Evolutionary conservation across 2,888 invertebrate species (phyloP).

Genomic region (Noctua pronuba): DNA sequence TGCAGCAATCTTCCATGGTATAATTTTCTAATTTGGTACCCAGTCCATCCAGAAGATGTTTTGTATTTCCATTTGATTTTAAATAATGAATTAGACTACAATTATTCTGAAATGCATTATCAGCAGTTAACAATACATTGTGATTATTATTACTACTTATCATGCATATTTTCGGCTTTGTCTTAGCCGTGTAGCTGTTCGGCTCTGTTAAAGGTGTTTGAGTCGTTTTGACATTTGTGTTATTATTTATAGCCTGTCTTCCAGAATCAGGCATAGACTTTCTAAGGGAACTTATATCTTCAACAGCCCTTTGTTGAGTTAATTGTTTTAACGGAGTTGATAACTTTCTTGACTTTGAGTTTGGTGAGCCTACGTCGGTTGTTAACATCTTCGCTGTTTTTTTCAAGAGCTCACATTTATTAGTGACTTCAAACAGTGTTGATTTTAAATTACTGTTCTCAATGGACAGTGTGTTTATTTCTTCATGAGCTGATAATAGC

Average conservation of each 20-base stretch:
- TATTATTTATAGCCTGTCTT: neutral
- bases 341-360: neutral
- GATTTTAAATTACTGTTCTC: slow-evolving; percentile 6
- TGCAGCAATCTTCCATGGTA: neutral
- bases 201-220: neutral
- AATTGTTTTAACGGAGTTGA: neutral
- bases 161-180: neutral
- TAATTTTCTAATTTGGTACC: neutral
- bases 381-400: neutral
- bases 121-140: neutral
- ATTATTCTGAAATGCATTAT: neutral
- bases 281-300: neutral
- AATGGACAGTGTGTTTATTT: too few species aligned
- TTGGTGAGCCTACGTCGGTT: neutral
- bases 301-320: neutral
- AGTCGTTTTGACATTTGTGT: neutral
- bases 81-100: neutral
- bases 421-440: neutral
- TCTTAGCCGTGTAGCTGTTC: neutral
- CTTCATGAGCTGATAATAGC: too few species aligned
- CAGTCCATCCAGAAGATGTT: neutral
- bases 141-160: slow-evolving; percentile 1
- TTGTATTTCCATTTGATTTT: neutral
- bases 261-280: neutral
- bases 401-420: slow-evolving; percentile 7